A percentile compares a stretch with the other conserved stretches of the same genome.
These are phyloP conservation scores for Delia radicum DNA, from an alignment of 1,140 invertebrate species.

Conservation along the genomic window DNA sequence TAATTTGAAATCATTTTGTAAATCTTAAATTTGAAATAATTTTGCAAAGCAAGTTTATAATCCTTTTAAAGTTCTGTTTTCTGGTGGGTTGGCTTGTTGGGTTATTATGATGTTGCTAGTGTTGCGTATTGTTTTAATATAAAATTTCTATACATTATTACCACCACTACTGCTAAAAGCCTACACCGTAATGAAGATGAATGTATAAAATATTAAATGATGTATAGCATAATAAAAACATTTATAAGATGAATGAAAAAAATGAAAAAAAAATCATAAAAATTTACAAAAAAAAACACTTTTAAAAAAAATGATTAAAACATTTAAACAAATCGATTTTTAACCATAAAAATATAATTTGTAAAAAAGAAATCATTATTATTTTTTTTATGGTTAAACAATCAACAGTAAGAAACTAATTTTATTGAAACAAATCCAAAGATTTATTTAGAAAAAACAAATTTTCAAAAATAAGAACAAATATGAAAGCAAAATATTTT, in stretches of 20 bases:
- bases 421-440: slow-evolving; percentile 24
- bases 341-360: background rate
- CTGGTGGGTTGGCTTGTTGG: background rate
- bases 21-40: no score
- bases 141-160: background rate
- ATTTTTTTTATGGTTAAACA: slow-evolving; percentile 13
- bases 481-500: slow-evolving; percentile 17
- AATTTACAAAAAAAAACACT: background rate
- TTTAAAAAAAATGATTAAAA: background rate
- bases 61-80: no score
- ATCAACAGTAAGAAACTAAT: slow-evolving; percentile 8
- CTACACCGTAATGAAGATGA: background rate
- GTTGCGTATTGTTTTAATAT: background rate
- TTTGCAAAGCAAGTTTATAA: no score
- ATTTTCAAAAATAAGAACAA: background rate
- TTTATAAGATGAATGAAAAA: background rate
- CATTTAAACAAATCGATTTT: background rate
- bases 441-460: slow-evolving; percentile 21
- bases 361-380: slow-evolving; percentile 12
- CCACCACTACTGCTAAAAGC: background rate
- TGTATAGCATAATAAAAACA: background rate
- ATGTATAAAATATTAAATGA: background rate
- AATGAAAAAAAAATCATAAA: background rate
- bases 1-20: no score
- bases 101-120: background rate